A percentile compares a stretch with the other conserved stretches of the same genome.
Conservation (phyloP, 2,797 vertebrate genomes). For the Mus minutoides region DNA sequence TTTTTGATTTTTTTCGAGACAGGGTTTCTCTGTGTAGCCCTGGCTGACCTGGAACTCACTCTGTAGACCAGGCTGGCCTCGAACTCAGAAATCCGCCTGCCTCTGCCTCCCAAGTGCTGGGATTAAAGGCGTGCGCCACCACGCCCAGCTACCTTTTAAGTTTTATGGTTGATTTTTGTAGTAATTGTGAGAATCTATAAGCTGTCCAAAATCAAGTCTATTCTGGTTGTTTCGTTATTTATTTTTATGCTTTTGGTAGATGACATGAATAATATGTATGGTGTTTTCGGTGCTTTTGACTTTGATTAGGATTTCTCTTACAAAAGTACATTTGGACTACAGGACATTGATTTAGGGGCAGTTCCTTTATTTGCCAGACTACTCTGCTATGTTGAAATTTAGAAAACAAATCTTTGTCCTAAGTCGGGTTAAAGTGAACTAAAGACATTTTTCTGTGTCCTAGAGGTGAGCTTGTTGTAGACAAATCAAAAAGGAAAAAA, state of each 20-base stretch:
- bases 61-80: no score
- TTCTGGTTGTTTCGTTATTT: background rate
- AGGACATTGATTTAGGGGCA: background rate
- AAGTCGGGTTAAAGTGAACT: constrained; percentile 42
- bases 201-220: background rate
- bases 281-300: background rate
- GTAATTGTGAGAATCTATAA: constrained; percentile 40
- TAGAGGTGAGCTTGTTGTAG: constrained; percentile 89
- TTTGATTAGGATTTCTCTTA: constrained; percentile 10
- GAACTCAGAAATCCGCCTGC: no score
- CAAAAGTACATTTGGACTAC: background rate
- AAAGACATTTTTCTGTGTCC: constrained; percentile 56
- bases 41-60: no score
- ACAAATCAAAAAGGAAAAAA: constrained; percentile 92
- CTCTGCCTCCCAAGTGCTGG: no score
- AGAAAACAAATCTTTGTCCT: constrained; percentile 7
- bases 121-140: no score
- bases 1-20: no score
- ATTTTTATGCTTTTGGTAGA: background rate
- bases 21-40: no score
- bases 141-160: constrained; percentile 1
- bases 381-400: background rate
- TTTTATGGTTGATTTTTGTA: background rate
- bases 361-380: constrained; percentile 17
- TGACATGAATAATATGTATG: background rate